A percentile compares a stretch with the other conserved stretches of the same genome.
These are phyloP conservation scores for Pristionchus fissidentatus DNA, from an alignment of 2,888 invertebrate species.

Conservation along the genomic window DNA sequence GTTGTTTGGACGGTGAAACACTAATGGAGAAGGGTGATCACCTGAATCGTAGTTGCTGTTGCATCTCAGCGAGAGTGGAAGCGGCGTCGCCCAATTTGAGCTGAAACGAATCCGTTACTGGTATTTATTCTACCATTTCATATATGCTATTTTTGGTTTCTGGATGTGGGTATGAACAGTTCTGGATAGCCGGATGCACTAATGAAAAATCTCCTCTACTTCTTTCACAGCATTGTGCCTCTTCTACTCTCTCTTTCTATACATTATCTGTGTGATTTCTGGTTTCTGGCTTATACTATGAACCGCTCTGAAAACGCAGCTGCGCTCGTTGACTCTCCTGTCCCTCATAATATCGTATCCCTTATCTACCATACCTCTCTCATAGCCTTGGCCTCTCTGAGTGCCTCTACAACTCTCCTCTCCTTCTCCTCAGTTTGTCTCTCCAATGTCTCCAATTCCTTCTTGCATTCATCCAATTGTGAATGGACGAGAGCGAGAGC, in stretches of 20 bases:
- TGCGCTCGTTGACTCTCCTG: too few species aligned
- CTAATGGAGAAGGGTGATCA: neutral
- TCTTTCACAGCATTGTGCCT: too few species aligned
- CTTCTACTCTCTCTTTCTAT: neutral
- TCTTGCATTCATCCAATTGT: constrained; percentile 12
- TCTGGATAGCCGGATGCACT: too few species aligned
- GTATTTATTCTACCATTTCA: too few species aligned
- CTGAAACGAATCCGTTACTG: neutral
- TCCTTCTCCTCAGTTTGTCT: constrained; percentile 44
- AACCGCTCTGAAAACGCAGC: too few species aligned
- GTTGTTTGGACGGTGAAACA: neutral
- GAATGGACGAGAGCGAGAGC: neutral
- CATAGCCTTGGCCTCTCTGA: neutral
- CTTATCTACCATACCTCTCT: constrained; percentile 36
- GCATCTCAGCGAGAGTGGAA: neutral
- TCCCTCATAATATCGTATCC: too few species aligned
- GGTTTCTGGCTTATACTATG: too few species aligned
- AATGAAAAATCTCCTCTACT: too few species aligned
- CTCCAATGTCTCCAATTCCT: constrained; percentile 11
- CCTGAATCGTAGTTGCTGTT: constrained; percentile 39
- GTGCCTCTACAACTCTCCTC: neutral
- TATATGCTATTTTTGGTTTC: too few species aligned
- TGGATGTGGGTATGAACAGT: too few species aligned
- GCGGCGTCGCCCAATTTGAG: constrained; percentile 47
- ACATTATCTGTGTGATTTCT: too few species aligned